Evolutionary conservation across 2,888 invertebrate species (phyloP), one percentile per base, ranked within the genome.

Genomic region (Diogma glabrata): DNA sequence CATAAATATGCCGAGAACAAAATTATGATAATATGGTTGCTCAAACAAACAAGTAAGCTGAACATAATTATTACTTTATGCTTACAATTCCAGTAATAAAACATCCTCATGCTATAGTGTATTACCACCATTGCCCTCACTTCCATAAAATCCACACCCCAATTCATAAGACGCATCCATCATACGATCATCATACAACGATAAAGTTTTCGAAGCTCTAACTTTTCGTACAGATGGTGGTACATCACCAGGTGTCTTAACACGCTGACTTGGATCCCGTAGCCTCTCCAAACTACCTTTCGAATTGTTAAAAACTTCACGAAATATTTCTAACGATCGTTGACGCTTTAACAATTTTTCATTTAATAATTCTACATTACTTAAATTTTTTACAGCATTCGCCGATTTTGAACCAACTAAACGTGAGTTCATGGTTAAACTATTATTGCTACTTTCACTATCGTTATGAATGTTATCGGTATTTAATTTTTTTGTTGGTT

Each of bases 131-230:
- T 28, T 47, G 9, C 43, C 14, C n/a, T 23, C 5, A 12, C 22
- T 22, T 4, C 43, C 43, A 43, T 43, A 43, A 43, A 43, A 43
- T 43, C 43, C 43, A 22, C 43, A 43, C 23, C 43, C 43, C 7
- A 22, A 43, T 9, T 43, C 43, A 14, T 43, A 43, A 9, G 69
- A 65, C 40, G 70, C 67, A 54, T 69, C 69, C 90, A 92, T 91
- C 78, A 91, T 88, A 40, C 91, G 75, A 64, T 92, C 92, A 60
- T 91, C 90, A 61, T 90, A 91, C 17, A 92, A 71, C 45, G 91
- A 91, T 60, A 92, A 78, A 56, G 92, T 77, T 57, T 83, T 82
- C 40, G 80, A 78, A 2, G 82, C 82, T 55, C 81, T 73, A 2
- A 84, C 81, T 58, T 81, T 77, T 12, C 87, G 66, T 1, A 87